Base-by-base conservation (phyloP, 2,797 vertebrate species). In the Protonibea diacanthus region DNA sequence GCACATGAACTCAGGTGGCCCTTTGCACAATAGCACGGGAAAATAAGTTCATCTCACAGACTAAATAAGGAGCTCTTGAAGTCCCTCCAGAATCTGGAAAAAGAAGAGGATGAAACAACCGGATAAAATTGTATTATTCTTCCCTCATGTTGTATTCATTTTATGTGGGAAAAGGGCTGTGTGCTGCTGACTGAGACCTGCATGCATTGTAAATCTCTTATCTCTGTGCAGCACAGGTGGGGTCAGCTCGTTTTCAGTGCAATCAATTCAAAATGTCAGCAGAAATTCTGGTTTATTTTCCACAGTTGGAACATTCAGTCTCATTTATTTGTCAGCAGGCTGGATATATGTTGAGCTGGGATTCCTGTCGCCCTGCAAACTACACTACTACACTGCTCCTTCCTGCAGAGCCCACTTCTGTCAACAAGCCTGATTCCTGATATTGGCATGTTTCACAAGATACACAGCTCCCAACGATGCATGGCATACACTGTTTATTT, bases 261-360 rank as follows among this genome's bases (percentile, higher is more conserved):
- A 83, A 86, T 91, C 85, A 87, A 73, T 84, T 90, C 71, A 88
- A 70, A 83, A 84, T 83, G 83, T 87, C 82, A 82, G 81, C 73
- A 75, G 73, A 88, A 89, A 86, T 75, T 81, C 80, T 38, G 27
- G 47, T 92, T 89, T 82, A 88, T 84, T 88, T 87, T 75, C 78
- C 70, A 53, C 84, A 67, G 84, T 62, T 83, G 83, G 82, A 87
- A 77, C 77, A 66, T 80, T 86, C 73, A 74, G 48, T 69, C 71
- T 85, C 57, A 82, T 91, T 91, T 88, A 85, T 86, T 87, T 91
- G 87, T 85, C 84, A 84, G 83, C 64, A 48, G 80, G 83, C 78
- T 75, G 70, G 74, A 88, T 86, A 61, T 80, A 74, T 71, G 83
- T 75, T 20, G 12, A 74, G 76, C 70, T 0, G n/a, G 56, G 81